These are phyloP conservation scores for Aphodius sticticus DNA, from an alignment of 2,888 invertebrate species.

Conservation along the genomic window DNA sequence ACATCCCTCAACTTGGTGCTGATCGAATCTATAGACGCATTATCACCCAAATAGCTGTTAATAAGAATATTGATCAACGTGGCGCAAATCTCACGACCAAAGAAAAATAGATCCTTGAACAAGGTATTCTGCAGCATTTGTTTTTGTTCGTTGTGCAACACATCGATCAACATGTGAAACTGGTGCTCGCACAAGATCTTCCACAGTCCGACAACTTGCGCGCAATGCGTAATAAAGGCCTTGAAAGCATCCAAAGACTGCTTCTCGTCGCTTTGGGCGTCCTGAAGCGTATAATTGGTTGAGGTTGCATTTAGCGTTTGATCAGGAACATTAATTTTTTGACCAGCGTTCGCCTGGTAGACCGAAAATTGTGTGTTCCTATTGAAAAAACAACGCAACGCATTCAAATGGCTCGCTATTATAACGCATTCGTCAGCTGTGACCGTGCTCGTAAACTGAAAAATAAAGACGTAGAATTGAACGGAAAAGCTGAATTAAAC, in stretches of 20 bases:
- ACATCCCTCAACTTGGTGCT: constrained; percentile 86
- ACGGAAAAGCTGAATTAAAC: too few relatives aligned
- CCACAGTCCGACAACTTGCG: constrained; percentile 94
- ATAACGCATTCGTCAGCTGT: constrained; percentile 75
- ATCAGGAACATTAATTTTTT: constrained; percentile 38
- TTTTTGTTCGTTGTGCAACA: constrained; percentile 73
- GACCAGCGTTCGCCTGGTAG: constrained; percentile 27
- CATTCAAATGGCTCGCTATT: constrained; percentile 78
- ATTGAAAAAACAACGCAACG: constrained; percentile 78
- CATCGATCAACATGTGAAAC: constrained; percentile 79
- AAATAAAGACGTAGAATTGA: constrained; percentile 34
- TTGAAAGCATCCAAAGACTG: constrained; percentile 80
- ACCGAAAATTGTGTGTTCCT: constrained; percentile 66
- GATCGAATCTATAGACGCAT: constrained; percentile 93
- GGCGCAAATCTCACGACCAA: constrained; percentile 78
- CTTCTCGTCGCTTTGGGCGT: constrained; percentile 72
- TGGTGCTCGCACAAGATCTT: constrained; percentile 92
- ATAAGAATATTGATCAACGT: constrained; percentile 85
- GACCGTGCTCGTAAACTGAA: constrained; percentile 73
- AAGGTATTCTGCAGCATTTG: constrained; percentile 69
- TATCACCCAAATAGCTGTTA: constrained; percentile 92
- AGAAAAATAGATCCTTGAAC: constrained; percentile 79
- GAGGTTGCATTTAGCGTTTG: constrained; percentile 44
- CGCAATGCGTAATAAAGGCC: constrained; percentile 70
- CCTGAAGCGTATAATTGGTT: constrained; percentile 52